Percentiles rank a stretch among this genome's conserved stretches.
Conservation (phyloP, 2,113 vertebrate species). For the Scytalopus superciliaris region DNA sequence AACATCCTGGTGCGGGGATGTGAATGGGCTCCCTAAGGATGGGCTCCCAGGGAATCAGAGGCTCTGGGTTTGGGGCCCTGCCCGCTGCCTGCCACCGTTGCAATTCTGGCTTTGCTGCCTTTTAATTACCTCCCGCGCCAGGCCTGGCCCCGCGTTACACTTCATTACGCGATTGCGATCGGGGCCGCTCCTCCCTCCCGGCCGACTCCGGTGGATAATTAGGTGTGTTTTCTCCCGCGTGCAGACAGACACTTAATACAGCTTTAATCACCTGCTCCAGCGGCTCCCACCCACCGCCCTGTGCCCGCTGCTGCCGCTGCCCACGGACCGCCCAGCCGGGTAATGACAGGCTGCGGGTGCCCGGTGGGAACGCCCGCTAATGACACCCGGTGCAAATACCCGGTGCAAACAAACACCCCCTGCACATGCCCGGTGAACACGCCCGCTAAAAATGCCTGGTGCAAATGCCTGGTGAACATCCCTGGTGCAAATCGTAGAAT, state of each 20-base stretch:
- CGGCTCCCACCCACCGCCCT: neutral
- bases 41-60: neutral
- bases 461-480: too few relatives aligned
- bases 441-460: rapidly evolving
- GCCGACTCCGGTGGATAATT: conserved; percentile 33
- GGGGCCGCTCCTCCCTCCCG: conserved; percentile 35
- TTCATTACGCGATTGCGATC: conserved; percentile 35
- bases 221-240: conserved; percentile 40
- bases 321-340: neutral
- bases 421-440: rapidly evolving
- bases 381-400: neutral
- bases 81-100: neutral
- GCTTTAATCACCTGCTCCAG: conserved; percentile 44
- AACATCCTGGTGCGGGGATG: rapidly evolving
- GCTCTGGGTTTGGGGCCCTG: neutral
- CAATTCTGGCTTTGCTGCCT: neutral
- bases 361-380: neutral
- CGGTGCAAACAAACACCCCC: neutral
- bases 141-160: conserved; percentile 1
- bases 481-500: neutral
- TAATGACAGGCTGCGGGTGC: neutral
- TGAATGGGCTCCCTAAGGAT: neutral
- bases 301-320: neutral
- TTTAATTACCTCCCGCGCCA: conserved; percentile 39
- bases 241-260: conserved; percentile 16